These are phyloP conservation scores for Peromyscus aztecus DNA, from an alignment of 2,797 vertebrate genomes.

Conservation along the genomic window DNA sequence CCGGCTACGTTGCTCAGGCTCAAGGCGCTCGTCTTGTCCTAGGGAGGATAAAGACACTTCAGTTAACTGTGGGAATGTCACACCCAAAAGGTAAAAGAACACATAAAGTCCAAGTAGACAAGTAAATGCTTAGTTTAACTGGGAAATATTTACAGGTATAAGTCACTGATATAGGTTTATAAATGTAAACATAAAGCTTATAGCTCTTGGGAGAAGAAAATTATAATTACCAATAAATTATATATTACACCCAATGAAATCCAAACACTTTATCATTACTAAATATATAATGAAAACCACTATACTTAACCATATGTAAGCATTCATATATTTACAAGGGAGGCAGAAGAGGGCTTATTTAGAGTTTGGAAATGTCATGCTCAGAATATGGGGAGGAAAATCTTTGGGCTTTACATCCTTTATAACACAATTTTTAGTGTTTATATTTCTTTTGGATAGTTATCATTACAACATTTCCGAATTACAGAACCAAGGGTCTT, in stretches of 20 bases:
- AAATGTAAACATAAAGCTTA: constrained; percentile 57
- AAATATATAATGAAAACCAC: constrained; percentile 77
- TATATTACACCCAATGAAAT: constrained; percentile 81
- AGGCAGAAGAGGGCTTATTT: constrained; percentile 56
- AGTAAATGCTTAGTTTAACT: constrained; percentile 69
- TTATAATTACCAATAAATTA: constrained; percentile 77
- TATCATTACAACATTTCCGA: background rate
- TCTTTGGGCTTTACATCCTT: constrained; percentile 23
- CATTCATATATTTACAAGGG: constrained; percentile 56
- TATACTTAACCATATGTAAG: constrained; percentile 22
- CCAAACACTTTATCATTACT: constrained; percentile 77
- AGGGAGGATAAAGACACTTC: constrained; percentile 86
- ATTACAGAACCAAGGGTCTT: constrained; percentile 34
- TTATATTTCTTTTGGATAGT: constrained; percentile 36
- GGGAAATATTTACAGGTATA: constrained; percentile 64
- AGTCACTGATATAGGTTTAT: constrained; percentile 14
- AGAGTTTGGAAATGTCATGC: constrained; percentile 57
- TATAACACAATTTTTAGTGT: constrained; percentile 56
- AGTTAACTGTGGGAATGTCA: constrained; percentile 81
- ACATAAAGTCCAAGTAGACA: constrained; percentile 64
- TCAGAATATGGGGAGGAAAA: constrained; percentile 49
- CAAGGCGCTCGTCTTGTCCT: constrained; percentile 99
- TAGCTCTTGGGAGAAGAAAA: constrained; percentile 61
- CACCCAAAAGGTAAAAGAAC: constrained; percentile 55
- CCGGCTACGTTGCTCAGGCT: constrained; percentile 99